A percentile compares a stretch with the other conserved stretches of the same genome.
Evolutionary conservation across 2,888 invertebrate genomes (phyloP).

Genomic region (Monopis laevigella): DNA sequence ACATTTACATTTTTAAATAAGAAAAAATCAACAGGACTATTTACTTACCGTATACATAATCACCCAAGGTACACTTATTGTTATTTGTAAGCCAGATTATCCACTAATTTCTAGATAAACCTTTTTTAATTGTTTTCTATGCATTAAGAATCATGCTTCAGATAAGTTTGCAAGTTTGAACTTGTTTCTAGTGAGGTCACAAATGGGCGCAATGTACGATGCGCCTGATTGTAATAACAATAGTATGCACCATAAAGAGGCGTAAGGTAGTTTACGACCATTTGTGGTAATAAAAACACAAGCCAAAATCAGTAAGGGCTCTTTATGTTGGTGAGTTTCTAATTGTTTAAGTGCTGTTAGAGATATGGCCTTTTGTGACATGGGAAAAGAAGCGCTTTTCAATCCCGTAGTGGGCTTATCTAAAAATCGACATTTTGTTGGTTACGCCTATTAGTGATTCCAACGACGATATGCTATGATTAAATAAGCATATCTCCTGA

Average conservation of each 20-base stretch:
- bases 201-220: no score
- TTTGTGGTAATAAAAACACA: not conserved
- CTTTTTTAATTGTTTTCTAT: no score
- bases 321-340: not conserved
- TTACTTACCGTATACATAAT: not conserved
- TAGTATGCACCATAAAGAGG: not conserved
- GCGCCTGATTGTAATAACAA: not conserved
- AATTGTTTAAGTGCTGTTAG: not conserved
- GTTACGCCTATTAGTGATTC: not conserved
- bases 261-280: not conserved
- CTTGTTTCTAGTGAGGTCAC: no score
- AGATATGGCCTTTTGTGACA: not conserved
- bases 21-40: no score
- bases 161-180: no score
- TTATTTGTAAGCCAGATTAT: not conserved
- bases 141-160: no score
- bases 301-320: not conserved
- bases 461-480: not conserved
- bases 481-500: no score
- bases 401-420: not conserved
- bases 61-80: not conserved
- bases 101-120: not conserved
- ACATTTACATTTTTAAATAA: no score
- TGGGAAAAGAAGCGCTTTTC: not conserved
- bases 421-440: not conserved